Evolutionary conservation across 2,888 invertebrate genomes (phyloP).

Genomic region (Cephus rjabovi): DNA sequence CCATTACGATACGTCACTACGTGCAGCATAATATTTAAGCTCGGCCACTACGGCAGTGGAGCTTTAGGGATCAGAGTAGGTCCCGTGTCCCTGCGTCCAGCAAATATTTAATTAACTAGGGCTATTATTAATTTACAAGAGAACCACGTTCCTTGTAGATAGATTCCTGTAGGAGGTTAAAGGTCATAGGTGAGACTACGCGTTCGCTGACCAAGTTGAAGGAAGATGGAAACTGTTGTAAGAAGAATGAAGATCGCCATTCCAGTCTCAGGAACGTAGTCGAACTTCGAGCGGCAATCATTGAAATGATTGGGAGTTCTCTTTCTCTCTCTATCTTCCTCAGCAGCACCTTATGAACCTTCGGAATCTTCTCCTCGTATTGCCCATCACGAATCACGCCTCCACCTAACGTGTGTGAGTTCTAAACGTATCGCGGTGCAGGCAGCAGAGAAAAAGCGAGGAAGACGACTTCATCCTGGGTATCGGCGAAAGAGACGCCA

Average conservation of each 20-base stretch:
- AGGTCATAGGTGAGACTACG: no score
- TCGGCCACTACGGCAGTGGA: slow-evolving; percentile 21
- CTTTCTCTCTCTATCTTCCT: slow-evolving; percentile 10
- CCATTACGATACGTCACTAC: slow-evolving; percentile 51
- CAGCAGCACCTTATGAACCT: slow-evolving; percentile 11
- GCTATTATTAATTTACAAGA: no score
- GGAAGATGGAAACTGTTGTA: no score
- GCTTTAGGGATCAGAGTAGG: no score
- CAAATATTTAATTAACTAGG: no score
- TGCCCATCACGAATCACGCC: slow-evolving; percentile 39
- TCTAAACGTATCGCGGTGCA: slow-evolving; percentile 4
- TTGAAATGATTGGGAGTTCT: slow-evolving; percentile 44
- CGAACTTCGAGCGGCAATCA: slow-evolving; percentile 42
- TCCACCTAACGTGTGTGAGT: slow-evolving; percentile 18
- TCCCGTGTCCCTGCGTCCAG: no score
- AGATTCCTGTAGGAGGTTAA: no score
- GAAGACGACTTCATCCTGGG: slow-evolving; percentile 12
- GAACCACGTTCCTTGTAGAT: no score
- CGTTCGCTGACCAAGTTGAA: no score
- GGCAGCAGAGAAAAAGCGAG: slow-evolving; percentile 6
- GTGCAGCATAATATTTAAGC: slow-evolving; percentile 49
- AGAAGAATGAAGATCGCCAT: no score
- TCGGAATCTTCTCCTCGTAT: slow-evolving; percentile 9
- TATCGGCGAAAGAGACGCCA: slow-evolving; percentile 1
- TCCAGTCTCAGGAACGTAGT: slow-evolving; percentile 14